Conservation (phyloP, 53 echinoderm and acorn worm genomes). For the Stichopus horrens region DNA sequence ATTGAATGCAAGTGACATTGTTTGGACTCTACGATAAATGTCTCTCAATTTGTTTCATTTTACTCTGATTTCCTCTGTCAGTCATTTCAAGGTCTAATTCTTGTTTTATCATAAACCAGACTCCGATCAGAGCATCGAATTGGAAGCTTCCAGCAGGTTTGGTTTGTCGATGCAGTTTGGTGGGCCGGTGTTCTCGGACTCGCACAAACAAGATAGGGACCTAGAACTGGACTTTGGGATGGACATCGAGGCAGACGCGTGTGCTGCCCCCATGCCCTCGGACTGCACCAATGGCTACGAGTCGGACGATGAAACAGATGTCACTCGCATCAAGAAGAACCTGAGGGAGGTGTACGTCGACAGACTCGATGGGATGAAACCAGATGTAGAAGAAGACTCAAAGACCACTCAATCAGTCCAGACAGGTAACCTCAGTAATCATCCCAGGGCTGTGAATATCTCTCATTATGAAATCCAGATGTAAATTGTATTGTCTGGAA, state of each 20-base stretch:
- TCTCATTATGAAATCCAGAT: slow-evolving; percentile 6
- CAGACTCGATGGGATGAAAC: background rate
- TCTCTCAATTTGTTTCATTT: no score
- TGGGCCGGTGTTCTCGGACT: background rate
- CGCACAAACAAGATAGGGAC: background rate
- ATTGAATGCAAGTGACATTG: no score
- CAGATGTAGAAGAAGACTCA: slow-evolving; percentile 7
- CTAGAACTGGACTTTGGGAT: slow-evolving; percentile 20
- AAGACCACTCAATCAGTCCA: slow-evolving; percentile 19
- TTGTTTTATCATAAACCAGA: no score
- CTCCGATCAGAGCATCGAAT: background rate
- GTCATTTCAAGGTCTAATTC: no score
- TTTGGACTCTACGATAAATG: no score
- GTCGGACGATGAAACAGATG: slow-evolving; percentile 3
- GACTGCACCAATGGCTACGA: background rate
- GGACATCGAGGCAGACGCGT: slow-evolving; percentile 40
- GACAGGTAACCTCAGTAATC: background rate
- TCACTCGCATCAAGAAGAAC: background rate
- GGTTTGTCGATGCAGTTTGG: background rate
- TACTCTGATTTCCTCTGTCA: no score
- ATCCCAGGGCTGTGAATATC: background rate
- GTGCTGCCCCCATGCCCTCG: background rate
- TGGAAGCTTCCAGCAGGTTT: background rate
- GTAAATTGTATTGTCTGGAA: background rate
- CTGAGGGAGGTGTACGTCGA: background rate